These are phyloP conservation scores for Neoascia interrupta DNA, from an alignment of 2,888 invertebrate genomes.

Conservation along the genomic window DNA sequence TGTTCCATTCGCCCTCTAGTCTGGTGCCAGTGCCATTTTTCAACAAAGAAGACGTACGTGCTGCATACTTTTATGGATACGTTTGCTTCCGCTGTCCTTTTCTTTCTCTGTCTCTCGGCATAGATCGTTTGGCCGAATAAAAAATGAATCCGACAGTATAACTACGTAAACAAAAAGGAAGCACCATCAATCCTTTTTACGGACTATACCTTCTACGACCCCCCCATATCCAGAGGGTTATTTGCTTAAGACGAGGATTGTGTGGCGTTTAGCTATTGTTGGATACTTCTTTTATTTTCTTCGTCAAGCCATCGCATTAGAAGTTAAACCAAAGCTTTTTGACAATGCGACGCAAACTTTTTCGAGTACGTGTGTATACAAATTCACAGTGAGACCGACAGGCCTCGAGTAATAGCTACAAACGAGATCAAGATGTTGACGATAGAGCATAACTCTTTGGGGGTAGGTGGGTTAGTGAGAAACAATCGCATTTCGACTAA, in stretches of 20 bases:
- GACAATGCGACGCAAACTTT: background rate
- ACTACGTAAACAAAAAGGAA: conserved; percentile 58
- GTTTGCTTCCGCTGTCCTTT: too few relatives aligned
- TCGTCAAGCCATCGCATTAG: conserved; percentile 4
- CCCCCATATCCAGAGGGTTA: conserved; percentile 20
- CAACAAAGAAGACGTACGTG: conserved; percentile 32
- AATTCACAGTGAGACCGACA: background rate
- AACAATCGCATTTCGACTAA: conserved; percentile 21
- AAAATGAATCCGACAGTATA: conserved; percentile 50
- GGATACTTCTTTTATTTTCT: conserved; percentile 7
- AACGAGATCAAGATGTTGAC: conserved; percentile 1
- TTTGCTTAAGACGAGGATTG: conserved; percentile 46
- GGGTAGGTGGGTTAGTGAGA: background rate
- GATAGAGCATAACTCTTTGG: background rate
- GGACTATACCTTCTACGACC: conserved; percentile 22
- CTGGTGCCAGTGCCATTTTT: conserved; percentile 12
- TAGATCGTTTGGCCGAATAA: conserved; percentile 40
- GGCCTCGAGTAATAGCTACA: background rate
- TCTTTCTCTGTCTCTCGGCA: background rate
- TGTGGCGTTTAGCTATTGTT: conserved; percentile 4
- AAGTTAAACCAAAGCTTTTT: conserved; percentile 17
- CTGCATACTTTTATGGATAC: conserved; percentile 4
- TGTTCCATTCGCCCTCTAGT: background rate
- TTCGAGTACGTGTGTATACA: conserved; percentile 1
- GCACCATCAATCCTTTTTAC: conserved; percentile 64